phyloP scores from a whole-genome alignment of 2,888 invertebrate genomes.

The Amaurobius ferox region DNA sequence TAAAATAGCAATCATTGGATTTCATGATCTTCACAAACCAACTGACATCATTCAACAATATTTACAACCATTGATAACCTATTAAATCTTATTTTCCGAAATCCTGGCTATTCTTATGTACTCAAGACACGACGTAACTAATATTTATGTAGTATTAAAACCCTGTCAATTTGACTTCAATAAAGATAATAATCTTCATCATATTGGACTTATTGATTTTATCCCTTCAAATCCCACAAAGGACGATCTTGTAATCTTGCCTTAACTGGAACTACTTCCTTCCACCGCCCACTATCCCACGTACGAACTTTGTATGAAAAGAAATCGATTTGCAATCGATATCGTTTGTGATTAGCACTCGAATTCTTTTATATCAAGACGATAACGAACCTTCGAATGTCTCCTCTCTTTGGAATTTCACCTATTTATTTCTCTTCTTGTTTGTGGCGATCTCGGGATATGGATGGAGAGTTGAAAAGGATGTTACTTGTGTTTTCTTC shows the following conservation, averaged over 20 bases:
- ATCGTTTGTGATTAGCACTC: conserved; percentile 15
- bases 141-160: not conserved
- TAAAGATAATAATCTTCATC: not conserved
- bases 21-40: no score
- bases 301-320: conserved; percentile 3
- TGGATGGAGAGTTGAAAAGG: not conserved
- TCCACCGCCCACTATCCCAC: not conserved
- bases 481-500: not conserved
- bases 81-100: no score
- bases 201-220: conserved; percentile 9
- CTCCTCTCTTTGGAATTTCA: conserved; percentile 8
- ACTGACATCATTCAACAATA: no score
- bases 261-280: not conserved
- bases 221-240: not conserved
- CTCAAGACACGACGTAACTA: not conserved
- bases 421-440: conserved; percentile 20
- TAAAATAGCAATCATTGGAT: no score
- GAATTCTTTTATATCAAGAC: conserved; percentile 11
- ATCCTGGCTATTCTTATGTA: no score
- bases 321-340: conserved; percentile 21
- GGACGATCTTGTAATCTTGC: not conserved
- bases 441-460: conserved; percentile 7
- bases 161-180: not conserved
- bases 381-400: conserved; percentile 17
- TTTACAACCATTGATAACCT: no score